Base-by-base conservation (phyloP, 2,888 invertebrate genomes). In the Parnassius glacialis region DNA sequence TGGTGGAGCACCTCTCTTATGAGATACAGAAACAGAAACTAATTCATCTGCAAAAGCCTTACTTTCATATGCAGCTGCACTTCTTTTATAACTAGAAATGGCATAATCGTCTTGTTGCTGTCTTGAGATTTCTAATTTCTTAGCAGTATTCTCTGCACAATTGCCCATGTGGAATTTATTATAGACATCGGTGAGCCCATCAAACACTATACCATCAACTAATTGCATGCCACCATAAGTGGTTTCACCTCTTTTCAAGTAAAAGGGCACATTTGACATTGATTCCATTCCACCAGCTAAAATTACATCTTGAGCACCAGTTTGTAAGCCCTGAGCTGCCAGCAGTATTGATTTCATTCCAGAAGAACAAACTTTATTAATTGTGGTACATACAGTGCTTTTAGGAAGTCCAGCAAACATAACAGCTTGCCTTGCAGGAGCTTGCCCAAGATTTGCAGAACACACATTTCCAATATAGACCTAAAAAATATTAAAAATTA, bases 271-370 rank as follows among this genome's bases (percentile, higher is more conserved):
- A 91, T 99, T 99, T 1, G 98, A 98, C 99, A 99, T 99, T 60
- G 98, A 98, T 91, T 99, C 99, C 99, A 99, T 99, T 60, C 99
- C 99, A 65, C 99, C 99, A 62, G 99, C 99, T 61, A 99, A 92
- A 74, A 97, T 95, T 25, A 98, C 94, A 65, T 97, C 95, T 90
- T 97, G 95, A 70, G 96, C 95, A 0, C 98, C 98, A 66, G 96
- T 95, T 93, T 97, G 97, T 12, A 99, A 90, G 48, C 95, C 95
- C 86, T 99, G 99, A 9, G 98, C 93, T 12, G 97, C 99, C 65
- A 99, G 83, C 96, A 98, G 98, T 7, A 99, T 93, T 0, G 98
- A 93, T 85, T 99, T 99, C 97, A 99, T 97, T 20, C 99, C 99
- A 34, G 99, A 99, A 0, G 99, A 96, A 87, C 99, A 99, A 0